A percentile compares a stretch with the other conserved stretches of the same genome.
These are phyloP conservation scores for Drosophila seguyi DNA, from an alignment of 1,140 invertebrate genomes.

Conservation along the genomic window DNA sequence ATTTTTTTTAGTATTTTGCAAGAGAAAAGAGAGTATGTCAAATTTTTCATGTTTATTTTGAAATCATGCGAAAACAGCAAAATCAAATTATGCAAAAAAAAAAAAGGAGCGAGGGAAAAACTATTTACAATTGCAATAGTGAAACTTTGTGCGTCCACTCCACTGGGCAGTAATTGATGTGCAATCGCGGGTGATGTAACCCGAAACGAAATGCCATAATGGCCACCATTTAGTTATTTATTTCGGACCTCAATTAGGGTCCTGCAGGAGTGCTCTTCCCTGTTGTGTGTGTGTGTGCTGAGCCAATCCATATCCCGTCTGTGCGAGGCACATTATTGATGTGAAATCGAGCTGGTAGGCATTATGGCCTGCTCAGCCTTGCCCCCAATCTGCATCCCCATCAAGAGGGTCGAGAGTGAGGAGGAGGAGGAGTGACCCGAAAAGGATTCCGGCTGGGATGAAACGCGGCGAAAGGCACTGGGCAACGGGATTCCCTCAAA, in stretches of 20 bases:
- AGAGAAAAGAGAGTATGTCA: slow-evolving; percentile 13
- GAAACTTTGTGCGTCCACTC: slow-evolving; percentile 39
- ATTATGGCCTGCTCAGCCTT: not conserved
- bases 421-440: not conserved
- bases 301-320: not conserved
- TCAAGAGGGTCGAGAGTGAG: not conserved
- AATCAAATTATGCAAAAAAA: slow-evolving; percentile 65
- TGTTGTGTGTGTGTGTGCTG: not conserved
- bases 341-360: slow-evolving; percentile 3
- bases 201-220: not conserved
- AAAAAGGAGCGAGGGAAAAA: slow-evolving; percentile 15
- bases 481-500: slow-evolving; percentile 14
- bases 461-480: not conserved
- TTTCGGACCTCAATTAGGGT: not conserved
- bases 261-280: not conserved
- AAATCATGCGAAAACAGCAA: slow-evolving; percentile 68
- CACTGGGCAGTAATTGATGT: slow-evolving; percentile 47
- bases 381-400: not conserved
- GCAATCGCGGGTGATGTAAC: slow-evolving; percentile 4
- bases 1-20: slow-evolving; percentile 29
- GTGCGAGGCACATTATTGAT: slow-evolving; percentile 8
- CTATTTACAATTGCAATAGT: slow-evolving; percentile 41
- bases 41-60: slow-evolving; percentile 67
- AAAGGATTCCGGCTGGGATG: not conserved
- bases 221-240: not conserved